Evolutionary conservation across 2,888 invertebrate species (phyloP).

Genomic region (Lepeophtheirus nordmannii): DNA sequence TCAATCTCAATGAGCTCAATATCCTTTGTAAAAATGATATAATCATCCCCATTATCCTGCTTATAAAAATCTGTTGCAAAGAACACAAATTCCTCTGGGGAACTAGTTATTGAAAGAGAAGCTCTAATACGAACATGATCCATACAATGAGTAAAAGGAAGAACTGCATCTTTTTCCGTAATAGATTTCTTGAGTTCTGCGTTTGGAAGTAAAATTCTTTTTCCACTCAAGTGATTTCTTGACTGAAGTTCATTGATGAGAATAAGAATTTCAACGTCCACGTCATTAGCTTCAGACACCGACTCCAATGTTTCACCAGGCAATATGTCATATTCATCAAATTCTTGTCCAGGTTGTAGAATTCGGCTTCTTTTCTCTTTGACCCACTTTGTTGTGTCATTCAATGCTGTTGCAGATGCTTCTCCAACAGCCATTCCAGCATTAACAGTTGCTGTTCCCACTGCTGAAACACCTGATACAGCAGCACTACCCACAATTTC

Average conservation of each 20-base stretch:
- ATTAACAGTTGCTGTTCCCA: constrained; percentile 11
- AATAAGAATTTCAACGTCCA: constrained; percentile 1
- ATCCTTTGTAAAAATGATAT: background rate
- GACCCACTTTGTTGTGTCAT: constrained; percentile 11
- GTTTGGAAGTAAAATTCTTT: background rate
- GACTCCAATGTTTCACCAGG: background rate
- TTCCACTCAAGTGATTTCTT: background rate
- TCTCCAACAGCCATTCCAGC: constrained; percentile 8
- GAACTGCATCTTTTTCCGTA: background rate
- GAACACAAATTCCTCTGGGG: background rate
- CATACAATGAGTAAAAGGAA: constrained; percentile 3
- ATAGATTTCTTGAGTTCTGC: background rate
- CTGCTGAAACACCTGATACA: constrained; percentile 13
- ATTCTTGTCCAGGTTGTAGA: constrained; percentile 8
- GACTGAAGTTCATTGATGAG: background rate
- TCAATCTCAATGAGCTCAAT: background rate
- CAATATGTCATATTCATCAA: constrained; percentile 1
- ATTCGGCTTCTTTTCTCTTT: background rate
- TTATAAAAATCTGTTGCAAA: background rate
- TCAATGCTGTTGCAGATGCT: background rate
- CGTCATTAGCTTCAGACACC: background rate
- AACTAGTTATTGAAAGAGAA: background rate
- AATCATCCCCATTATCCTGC: background rate
- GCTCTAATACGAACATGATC: background rate
- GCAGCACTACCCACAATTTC: constrained; percentile 18